Evolutionary conservation across 53 echinoderm and acorn worm species (phyloP).

Genomic region (Crossaster papposus): DNA sequence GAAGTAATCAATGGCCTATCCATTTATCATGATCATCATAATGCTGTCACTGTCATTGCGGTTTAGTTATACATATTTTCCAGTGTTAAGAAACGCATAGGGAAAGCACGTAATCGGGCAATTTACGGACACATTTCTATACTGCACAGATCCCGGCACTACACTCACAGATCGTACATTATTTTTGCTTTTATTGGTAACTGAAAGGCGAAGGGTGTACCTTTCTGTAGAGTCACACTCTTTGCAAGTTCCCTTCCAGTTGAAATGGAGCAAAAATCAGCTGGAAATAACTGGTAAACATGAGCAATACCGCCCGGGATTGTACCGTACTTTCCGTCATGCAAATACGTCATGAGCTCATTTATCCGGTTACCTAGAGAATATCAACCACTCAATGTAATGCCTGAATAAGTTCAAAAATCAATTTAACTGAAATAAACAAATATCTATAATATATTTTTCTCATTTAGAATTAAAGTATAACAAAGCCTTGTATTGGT

Average conservation of each 20-base stretch:
- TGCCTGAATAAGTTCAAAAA: background rate
- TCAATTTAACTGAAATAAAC: background rate
- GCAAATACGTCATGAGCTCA: slow-evolving; percentile 60
- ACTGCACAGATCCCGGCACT: background rate
- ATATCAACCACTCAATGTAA: background rate
- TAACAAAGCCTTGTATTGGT: too few species aligned
- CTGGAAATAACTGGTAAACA: slow-evolving; percentile 57
- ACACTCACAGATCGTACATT: background rate
- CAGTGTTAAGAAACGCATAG: background rate
- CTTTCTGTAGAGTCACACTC: slow-evolving; percentile 17
- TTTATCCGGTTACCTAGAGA: slow-evolving; percentile 40
- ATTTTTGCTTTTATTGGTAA: background rate
- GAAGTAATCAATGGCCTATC: too few species aligned
- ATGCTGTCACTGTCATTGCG: too few species aligned
- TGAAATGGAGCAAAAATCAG: slow-evolving; percentile 46
- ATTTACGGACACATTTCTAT: background rate
- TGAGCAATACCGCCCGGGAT: slow-evolving; percentile 10
- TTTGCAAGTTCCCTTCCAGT: slow-evolving; percentile 20
- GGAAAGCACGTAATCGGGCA: background rate
- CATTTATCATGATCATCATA: too few species aligned
- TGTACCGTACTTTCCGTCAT: slow-evolving; percentile 56
- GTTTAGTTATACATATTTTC: background rate
- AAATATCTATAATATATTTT: background rate
- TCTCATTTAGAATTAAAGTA: background rate
- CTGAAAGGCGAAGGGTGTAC: slow-evolving; percentile 17